Evolutionary conservation across 2,797 vertebrate genomes (phyloP).

Genomic region (Gymnopithys bicolor): DNA sequence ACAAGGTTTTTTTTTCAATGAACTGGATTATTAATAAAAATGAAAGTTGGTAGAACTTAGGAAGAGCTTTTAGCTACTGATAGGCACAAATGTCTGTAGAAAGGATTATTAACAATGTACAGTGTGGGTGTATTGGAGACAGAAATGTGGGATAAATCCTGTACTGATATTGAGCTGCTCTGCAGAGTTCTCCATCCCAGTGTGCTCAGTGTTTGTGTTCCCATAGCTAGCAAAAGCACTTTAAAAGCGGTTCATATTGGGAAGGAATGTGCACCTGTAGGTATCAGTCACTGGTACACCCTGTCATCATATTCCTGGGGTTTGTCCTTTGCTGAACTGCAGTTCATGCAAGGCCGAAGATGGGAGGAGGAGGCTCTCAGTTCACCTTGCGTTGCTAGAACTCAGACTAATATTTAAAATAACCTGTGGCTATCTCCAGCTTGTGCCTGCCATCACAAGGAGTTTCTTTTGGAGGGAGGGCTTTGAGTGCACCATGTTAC

Average conservation of each 20-base stretch:
- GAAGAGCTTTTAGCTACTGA: not conserved
- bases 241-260: not conserved
- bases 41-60: not conserved
- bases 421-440: not conserved
- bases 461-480: not conserved
- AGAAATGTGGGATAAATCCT: not conserved
- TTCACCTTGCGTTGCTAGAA: rapidly evolving
- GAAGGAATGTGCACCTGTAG: not conserved
- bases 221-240: not conserved
- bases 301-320: not conserved
- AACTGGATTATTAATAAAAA: not conserved
- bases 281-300: not conserved
- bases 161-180: not conserved
- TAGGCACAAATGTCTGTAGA: not conserved
- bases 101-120: not conserved
- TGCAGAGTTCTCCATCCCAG: not conserved
- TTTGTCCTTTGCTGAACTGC: not conserved
- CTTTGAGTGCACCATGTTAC: not conserved
- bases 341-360: not conserved
- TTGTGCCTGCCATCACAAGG: not conserved
- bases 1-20: not conserved
- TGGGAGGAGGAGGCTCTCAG: not conserved
- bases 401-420: not conserved
- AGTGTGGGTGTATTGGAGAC: not conserved
- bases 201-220: not conserved